A percentile compares a stretch with the other conserved stretches of the same genome.
phyloP scores from a whole-genome alignment of 2,797 vertebrate genomes.

The Falco rusticolus region DNA sequence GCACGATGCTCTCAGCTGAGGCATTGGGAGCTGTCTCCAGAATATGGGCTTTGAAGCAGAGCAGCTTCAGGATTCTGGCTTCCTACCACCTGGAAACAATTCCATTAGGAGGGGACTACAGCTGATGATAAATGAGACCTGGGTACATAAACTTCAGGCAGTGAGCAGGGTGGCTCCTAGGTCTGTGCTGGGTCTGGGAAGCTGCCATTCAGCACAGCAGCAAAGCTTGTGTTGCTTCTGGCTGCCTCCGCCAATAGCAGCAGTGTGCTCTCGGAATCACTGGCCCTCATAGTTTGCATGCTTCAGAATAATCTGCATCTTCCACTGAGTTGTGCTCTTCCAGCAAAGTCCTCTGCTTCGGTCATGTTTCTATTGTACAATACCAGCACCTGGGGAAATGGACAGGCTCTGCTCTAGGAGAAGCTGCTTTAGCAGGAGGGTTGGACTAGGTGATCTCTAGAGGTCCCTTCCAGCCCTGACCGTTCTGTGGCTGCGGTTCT shows the following conservation, averaged over 20 bases:
- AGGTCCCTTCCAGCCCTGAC: too few species aligned
- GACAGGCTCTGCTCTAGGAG: too few species aligned
- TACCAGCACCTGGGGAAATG: background rate
- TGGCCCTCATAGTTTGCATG: background rate
- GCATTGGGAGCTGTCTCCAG: background rate
- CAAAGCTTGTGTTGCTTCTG: background rate
- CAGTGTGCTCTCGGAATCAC: too few species aligned
- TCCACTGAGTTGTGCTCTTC: background rate
- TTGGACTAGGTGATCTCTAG: too few species aligned
- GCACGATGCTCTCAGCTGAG: background rate
- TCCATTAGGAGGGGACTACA: background rate
- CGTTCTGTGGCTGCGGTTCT: too few species aligned
- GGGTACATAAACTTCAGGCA: background rate
- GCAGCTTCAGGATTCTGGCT: background rate
- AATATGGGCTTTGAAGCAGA: background rate
- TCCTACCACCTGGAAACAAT: background rate
- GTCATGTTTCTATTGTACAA: background rate
- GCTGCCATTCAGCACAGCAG: background rate
- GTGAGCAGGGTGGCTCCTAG: fast-evolving
- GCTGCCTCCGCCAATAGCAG: background rate
- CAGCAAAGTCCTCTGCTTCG: background rate
- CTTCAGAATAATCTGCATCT: background rate
- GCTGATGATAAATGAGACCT: background rate
- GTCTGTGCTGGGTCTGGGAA: background rate
- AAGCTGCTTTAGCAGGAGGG: too few species aligned